Evolutionary conservation across 2,113 vertebrate genomes (phyloP).

Genomic region (Stomatorhinus ivindoensis): DNA sequence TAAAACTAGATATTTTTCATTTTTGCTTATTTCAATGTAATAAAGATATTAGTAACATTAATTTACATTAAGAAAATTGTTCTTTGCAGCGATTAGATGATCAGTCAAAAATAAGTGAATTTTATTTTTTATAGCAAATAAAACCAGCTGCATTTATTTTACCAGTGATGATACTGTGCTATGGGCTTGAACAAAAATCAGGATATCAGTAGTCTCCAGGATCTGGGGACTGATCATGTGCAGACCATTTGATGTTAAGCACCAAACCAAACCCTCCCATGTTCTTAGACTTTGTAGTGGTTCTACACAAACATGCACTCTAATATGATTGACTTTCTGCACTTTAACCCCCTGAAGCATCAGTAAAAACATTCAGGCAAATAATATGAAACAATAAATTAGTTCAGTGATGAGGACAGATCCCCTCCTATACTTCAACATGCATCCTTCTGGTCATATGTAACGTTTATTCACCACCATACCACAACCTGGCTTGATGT

Average conservation of each 20-base stretch:
- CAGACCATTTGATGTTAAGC: not conserved
- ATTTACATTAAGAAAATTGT: not conserved
- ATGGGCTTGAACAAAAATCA: not conserved
- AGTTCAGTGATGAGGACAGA: not conserved
- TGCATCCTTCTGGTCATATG: not conserved
- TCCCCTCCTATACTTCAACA: not conserved
- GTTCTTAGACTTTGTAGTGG: not conserved
- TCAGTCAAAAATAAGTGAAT: not conserved
- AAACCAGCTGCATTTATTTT: not conserved
- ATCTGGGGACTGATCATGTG: not conserved
- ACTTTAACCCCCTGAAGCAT: not conserved
- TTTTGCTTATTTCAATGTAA: not conserved
- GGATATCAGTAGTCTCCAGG: not conserved
- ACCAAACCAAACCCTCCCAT: not conserved
- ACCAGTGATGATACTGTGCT: not conserved
- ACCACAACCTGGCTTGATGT: not conserved
- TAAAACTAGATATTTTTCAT: not conserved
- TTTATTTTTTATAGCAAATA: not conserved
- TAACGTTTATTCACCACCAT: not conserved
- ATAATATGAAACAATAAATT: not conserved
- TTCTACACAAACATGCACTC: not conserved
- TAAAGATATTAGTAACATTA: not conserved
- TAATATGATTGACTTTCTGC: not conserved
- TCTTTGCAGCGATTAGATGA: not conserved
- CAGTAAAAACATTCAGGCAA: not conserved